A percentile compares a stretch with the other conserved stretches of the same genome.
Conservation (phyloP, 2,888 invertebrate species). For the Yponomeuta malinellus region DNA sequence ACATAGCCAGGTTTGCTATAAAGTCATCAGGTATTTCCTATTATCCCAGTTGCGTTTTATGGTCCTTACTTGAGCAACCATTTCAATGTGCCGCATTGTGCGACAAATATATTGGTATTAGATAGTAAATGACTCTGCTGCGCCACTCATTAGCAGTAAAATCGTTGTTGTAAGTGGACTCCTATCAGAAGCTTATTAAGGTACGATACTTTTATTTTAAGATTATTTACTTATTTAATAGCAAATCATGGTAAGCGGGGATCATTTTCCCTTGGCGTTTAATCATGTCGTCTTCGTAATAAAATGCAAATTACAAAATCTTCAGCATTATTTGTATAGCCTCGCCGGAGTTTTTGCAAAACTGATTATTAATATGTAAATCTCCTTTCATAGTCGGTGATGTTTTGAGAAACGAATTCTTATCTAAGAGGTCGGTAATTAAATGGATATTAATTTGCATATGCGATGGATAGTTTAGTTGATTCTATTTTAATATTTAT, state of each 20-base stretch:
- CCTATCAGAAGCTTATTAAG: neutral
- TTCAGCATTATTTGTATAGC: constrained; percentile 6
- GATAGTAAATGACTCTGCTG: neutral
- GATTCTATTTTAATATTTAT: constrained; percentile 37
- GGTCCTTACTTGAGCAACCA: neutral
- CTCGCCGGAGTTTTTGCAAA: constrained; percentile 20
- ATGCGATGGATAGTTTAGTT: constrained; percentile 38
- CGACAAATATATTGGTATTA: neutral
- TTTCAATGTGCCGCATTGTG: neutral
- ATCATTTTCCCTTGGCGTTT: neutral
- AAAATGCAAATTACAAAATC: constrained; percentile 10
- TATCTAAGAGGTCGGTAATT: constrained; percentile 46
- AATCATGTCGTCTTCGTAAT: neutral
- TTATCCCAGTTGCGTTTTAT: neutral
- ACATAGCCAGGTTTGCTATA: neutral
- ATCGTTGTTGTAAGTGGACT: neutral
- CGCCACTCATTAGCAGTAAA: neutral
- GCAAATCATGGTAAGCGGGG: neutral
- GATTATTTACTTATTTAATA: neutral
- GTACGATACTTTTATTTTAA: neutral
- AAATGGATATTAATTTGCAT: constrained; percentile 57
- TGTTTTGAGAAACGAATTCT: constrained; percentile 36
- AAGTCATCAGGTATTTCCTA: neutral
- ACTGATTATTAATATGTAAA: constrained; percentile 44
- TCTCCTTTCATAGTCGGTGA: constrained; percentile 31